Base-by-base conservation (phyloP, 1,140 invertebrate genomes). In the Drosophila biarmipes region DNA sequence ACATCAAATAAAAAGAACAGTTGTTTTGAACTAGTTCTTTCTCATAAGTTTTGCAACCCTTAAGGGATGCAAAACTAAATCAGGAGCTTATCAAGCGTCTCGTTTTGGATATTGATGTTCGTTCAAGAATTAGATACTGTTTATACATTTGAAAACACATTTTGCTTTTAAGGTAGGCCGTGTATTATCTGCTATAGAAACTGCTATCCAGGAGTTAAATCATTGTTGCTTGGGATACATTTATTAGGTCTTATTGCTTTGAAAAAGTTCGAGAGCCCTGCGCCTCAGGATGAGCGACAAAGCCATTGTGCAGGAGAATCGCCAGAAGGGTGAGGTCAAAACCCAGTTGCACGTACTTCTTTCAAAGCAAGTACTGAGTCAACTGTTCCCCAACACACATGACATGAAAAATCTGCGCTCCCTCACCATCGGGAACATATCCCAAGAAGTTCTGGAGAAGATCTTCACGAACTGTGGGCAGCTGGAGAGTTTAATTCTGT, bases 401-500 rank as follows among this genome's bases (percentile, higher is more conserved):
- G 6, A 4, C 7, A 0, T 85, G 21, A 4, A 1, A 6, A 40
- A 43, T 7, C 15, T 80, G 12, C 45, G 21, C 11, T 24, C 12
- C 0, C 10, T 84, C 12, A 17, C 49, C 6, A 24, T 59, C 6
- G 34, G 31, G 0, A 55, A 31, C 8, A 29, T 21, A 0, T 19
- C 27, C 2, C 61, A 77, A 24, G 3, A 4, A 1, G 40, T 46
- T 7, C 17, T 84, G 37, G 56, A 59, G 0, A 37, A 76, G 2
- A 12, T 80, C 14, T 76, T 84, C 34, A 3, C 11, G 0, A 43
- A 51, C 14, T 80, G 72, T n/a, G 45, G 57, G 0, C 45, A 43
- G 10, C 55, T 84, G 8, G 45, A 54, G 49, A 15, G 45, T 0
- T 40, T 84, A 4, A 27, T 34, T 1, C 21, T 85, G 21, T 24